Evolutionary conservation across 2,113 vertebrate species (phyloP).

Genomic region (Python bivittatus): DNA sequence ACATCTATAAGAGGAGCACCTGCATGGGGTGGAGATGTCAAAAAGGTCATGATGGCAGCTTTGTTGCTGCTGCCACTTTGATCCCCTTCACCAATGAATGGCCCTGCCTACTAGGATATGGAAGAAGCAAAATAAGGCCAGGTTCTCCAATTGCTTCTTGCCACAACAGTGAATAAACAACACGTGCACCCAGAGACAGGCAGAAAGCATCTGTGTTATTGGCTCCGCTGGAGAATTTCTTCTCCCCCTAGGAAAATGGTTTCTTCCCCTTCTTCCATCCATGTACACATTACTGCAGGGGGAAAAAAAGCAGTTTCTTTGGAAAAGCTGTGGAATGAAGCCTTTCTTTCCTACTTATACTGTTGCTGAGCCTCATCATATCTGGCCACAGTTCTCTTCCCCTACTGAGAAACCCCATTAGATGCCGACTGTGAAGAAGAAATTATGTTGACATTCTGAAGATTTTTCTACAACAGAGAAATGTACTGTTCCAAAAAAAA

Average conservation of each 20-base stretch:
- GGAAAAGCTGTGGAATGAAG: background rate
- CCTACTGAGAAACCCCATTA: background rate
- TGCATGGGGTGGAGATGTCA: background rate
- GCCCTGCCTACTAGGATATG: background rate
- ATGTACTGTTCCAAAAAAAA: background rate
- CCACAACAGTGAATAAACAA: background rate
- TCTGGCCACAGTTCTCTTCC: background rate
- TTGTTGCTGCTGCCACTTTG: background rate
- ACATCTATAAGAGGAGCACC: background rate
- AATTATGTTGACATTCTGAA: conserved; percentile 14
- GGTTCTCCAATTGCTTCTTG: background rate
- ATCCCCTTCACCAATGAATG: background rate
- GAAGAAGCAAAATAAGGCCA: background rate
- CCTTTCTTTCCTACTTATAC: background rate
- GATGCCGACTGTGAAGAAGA: background rate
- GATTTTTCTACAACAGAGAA: background rate
- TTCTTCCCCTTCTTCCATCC: background rate
- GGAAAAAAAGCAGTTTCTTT: too few relatives aligned
- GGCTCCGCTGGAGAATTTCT: background rate
- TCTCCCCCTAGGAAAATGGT: background rate
- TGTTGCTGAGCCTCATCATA: background rate
- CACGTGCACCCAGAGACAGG: accelerated
- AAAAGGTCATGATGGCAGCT: background rate
- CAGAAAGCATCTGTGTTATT: background rate
- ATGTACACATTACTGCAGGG: background rate